Percentiles rank a stretch among this genome's conserved stretches.
Evolutionary conservation across 1,140 invertebrate species (phyloP).

Genomic region (Sipha flava): DNA sequence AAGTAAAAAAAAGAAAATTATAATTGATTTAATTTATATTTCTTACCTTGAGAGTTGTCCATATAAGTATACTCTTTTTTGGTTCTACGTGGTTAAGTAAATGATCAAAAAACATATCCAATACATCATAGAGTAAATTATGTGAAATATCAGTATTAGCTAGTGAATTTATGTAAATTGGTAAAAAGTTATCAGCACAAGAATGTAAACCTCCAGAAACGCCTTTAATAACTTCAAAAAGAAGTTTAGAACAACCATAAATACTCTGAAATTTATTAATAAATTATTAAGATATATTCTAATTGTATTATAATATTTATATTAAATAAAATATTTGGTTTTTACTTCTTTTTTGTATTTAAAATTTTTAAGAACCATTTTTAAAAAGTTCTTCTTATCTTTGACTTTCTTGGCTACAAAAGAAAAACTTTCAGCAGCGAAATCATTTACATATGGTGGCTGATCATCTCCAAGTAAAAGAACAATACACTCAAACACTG

Average conservation of each 20-base stretch:
- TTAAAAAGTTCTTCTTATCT: constrained; percentile 66
- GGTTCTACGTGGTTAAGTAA: constrained; percentile 51
- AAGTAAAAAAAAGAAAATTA: background rate
- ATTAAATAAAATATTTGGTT: background rate
- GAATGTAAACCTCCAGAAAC: constrained; percentile 73
- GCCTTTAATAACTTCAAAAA: constrained; percentile 79
- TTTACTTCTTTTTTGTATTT: constrained; percentile 55
- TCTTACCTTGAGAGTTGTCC: constrained; percentile 49
- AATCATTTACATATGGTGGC: constrained; percentile 75
- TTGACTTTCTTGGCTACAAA: constrained; percentile 81
- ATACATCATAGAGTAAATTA: constrained; percentile 53
- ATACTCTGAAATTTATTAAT: constrained; percentile 49
- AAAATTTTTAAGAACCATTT: constrained; percentile 59
- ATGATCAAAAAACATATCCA: constrained; percentile 53
- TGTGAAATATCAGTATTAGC: constrained; percentile 48
- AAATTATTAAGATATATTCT: background rate
- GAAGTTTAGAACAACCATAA: constrained; percentile 65
- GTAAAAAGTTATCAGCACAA: constrained; percentile 56
- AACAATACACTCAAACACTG: constrained; percentile 62
- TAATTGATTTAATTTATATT: background rate
- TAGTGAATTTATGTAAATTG: constrained; percentile 54
- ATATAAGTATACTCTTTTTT: constrained; percentile 47
- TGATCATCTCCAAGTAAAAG: constrained; percentile 61
- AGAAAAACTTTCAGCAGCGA: constrained; percentile 90
- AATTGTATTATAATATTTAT: background rate